A percentile compares a stretch with the other conserved stretches of the same genome.
Conservation (phyloP, 2,888 invertebrate species). For the Bombyx huttoni region DNA sequence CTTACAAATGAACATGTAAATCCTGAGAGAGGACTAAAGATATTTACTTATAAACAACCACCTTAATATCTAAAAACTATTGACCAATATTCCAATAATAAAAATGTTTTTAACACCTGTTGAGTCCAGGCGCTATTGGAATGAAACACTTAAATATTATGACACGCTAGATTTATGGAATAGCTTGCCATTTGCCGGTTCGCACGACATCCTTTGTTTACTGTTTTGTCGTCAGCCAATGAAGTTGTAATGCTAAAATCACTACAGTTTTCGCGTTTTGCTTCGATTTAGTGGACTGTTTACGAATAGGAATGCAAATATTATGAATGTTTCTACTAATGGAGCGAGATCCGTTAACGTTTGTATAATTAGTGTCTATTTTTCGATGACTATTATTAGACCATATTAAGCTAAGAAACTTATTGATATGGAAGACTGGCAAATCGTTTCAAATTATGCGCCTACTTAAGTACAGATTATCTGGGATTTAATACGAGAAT, state of each 20-base stretch:
- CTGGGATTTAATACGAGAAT: not conserved
- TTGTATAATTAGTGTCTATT: not conserved
- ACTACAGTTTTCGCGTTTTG: not conserved
- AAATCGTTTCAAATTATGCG: not conserved
- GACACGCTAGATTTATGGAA: slow-evolving; percentile 28
- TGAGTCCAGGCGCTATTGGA: slow-evolving; percentile 1
- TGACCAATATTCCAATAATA: not conserved
- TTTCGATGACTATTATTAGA: not conserved
- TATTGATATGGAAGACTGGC: not conserved
- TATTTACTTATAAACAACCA: too few relatives aligned
- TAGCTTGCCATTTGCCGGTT: slow-evolving; percentile 21
- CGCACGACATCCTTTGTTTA: slow-evolving; percentile 10
- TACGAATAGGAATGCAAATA: not conserved
- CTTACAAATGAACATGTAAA: too few relatives aligned
- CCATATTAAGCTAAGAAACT: not conserved
- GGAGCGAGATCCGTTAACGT: not conserved
- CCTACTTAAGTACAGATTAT: not conserved
- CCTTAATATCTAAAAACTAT: too few relatives aligned
- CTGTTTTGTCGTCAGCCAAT: not conserved
- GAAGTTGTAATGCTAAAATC: not conserved
- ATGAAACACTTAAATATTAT: slow-evolving; percentile 26
- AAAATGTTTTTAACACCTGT: slow-evolving; percentile 1
- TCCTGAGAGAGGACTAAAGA: too few relatives aligned
- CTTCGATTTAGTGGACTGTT: not conserved
- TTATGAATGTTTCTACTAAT: not conserved